phyloP scores from a whole-genome alignment of 2,113 vertebrate genomes.

The Gnathochromis pfefferi region DNA sequence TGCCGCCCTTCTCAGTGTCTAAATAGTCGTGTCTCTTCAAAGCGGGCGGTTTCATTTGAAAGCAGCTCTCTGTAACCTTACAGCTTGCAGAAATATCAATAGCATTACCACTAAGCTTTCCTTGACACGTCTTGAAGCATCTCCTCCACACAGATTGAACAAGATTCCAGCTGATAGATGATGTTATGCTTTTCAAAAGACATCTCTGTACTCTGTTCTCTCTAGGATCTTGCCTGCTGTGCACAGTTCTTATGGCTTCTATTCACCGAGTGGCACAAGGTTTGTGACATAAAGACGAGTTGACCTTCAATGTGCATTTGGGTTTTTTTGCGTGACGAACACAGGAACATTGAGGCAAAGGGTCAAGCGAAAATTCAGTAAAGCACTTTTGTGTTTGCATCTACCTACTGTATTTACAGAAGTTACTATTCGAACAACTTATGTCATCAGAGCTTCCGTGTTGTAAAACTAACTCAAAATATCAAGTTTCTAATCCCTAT shows the following conservation, averaged over 20 bases:
- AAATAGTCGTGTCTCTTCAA: conserved; percentile 2
- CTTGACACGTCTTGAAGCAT: conserved; percentile 40
- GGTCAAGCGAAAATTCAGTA: not conserved
- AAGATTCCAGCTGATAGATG: conserved; percentile 32
- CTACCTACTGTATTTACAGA: not conserved
- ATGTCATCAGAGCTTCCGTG: not conserved
- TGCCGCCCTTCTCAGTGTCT: not conserved
- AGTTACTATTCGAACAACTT: not conserved
- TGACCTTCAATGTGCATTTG: conserved; percentile 19
- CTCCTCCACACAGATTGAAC: conserved; percentile 10
- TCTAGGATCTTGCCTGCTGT: conserved; percentile 13
- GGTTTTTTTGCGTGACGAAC: fast-evolving
- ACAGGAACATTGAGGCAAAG: not conserved
- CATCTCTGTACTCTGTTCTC: conserved; percentile 18
- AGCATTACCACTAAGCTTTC: conserved; percentile 26
- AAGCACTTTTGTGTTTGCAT: not conserved
- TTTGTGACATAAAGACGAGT: conserved; percentile 17
- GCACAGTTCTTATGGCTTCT: conserved; percentile 20
- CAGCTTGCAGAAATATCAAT: conserved; percentile 28
- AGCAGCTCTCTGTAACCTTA: conserved; percentile 9
- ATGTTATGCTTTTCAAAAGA: conserved; percentile 37
- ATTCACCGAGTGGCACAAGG: conserved; percentile 37
- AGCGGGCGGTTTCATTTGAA: not conserved
- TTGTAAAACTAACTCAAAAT: not conserved
- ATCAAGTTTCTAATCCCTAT: not conserved